Percentiles rank a stretch among this genome's conserved stretches.
phyloP scores from a whole-genome alignment of 2,888 invertebrate species.

The Dynastes grantii region DNA sequence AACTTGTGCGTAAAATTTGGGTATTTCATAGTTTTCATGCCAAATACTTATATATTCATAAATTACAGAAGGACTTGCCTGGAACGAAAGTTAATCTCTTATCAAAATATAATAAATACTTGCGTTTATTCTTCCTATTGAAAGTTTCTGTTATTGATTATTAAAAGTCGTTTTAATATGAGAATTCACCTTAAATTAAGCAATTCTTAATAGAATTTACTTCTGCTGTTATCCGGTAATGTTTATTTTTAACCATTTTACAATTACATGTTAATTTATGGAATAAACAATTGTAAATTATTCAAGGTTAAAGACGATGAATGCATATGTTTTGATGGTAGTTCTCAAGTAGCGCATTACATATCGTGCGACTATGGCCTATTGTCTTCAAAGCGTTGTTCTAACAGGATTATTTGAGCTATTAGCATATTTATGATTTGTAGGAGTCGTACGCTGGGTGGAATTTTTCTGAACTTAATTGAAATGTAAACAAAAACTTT shows the following conservation, averaged over 20 bases:
- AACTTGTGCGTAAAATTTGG: no score
- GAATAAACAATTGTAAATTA: constrained; percentile 9
- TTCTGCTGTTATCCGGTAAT: not conserved
- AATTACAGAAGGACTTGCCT: no score
- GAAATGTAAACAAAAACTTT: constrained; percentile 1
- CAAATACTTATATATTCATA: no score
- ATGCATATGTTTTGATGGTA: not conserved
- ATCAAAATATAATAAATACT: no score
- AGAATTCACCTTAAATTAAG: not conserved
- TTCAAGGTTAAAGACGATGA: constrained; percentile 32
- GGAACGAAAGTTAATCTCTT: no score
- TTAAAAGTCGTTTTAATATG: no score
- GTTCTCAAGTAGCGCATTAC: not conserved
- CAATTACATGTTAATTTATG: constrained; percentile 12
- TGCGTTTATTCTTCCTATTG: no score
- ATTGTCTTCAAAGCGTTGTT: constrained; percentile 27
- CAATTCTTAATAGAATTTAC: not conserved
- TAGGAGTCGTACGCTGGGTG: not conserved
- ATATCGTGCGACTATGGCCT: constrained; percentile 16
- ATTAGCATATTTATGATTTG: constrained; percentile 32
- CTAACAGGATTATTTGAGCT: constrained; percentile 2
- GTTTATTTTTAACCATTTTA: constrained; percentile 19
- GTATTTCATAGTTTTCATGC: no score
- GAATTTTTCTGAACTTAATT: constrained; percentile 5
- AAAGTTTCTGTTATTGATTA: no score